Evolutionary conservation across 2,888 invertebrate species (phyloP).

Genomic region (Oligia fasciuncula): DNA sequence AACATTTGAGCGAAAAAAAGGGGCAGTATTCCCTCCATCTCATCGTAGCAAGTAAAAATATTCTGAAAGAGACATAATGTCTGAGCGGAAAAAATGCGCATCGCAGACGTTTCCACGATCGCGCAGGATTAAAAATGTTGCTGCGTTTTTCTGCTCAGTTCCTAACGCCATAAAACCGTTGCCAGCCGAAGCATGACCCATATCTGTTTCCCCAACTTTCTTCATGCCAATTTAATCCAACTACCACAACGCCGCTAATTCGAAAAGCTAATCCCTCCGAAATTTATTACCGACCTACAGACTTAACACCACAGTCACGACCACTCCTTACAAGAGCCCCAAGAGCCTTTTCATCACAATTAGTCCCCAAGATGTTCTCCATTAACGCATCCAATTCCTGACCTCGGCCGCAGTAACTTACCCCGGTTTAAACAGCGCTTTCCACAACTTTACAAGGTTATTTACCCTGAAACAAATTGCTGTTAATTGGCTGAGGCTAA

Average conservation of each 20-base stretch:
- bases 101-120: background rate
- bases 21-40: background rate
- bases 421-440: slow-evolving; percentile 50
- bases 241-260: slow-evolving; percentile 18
- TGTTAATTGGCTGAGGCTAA: slow-evolving; percentile 59
- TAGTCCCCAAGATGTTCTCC: slow-evolving; percentile 57
- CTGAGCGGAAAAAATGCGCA: background rate
- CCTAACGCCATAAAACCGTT: background rate
- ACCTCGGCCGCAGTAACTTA: slow-evolving; percentile 56
- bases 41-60: background rate
- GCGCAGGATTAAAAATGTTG: background rate
- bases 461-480: slow-evolving; percentile 62
- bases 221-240: slow-evolving; percentile 18
- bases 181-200: slow-evolving; percentile 5
- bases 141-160: background rate
- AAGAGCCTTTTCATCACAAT: slow-evolving; percentile 53
- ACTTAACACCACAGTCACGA: slow-evolving; percentile 32
- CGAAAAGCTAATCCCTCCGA: slow-evolving; percentile 25
- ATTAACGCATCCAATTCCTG: slow-evolving; percentile 62
- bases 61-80: background rate
- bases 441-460: slow-evolving; percentile 54
- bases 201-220: slow-evolving; percentile 12
- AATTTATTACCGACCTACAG: slow-evolving; percentile 39
- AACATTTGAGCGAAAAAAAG: background rate
- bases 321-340: slow-evolving; percentile 5